A percentile compares a stretch with the other conserved stretches of the same genome.
Evolutionary conservation across 2,113 vertebrate genomes (phyloP).

Genomic region (Eurystomus gularis): DNA sequence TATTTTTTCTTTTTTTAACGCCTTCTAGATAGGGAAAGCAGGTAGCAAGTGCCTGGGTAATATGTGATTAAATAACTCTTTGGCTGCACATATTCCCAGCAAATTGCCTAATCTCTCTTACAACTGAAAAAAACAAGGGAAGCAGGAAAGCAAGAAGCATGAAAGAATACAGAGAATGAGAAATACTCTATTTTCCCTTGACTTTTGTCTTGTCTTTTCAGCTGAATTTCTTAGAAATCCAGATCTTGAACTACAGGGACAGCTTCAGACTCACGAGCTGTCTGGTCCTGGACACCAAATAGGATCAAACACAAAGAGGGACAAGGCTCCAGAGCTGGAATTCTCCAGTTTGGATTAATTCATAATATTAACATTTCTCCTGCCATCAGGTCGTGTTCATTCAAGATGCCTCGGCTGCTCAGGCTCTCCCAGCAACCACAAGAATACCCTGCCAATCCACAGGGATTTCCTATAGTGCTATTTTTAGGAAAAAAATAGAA

Average conservation of each 20-base stretch:
- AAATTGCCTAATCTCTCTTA: neutral
- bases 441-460: neutral
- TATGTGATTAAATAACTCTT: neutral
- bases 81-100: neutral
- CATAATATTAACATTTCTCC: neutral
- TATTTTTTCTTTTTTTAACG: neutral
- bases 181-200: neutral
- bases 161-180: neutral
- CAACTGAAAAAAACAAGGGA: neutral
- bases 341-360: neutral
- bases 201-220: neutral
- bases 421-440: neutral
- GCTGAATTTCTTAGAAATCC: neutral
- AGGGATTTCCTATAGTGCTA: neutral
- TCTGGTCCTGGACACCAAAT: neutral
- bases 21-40: neutral
- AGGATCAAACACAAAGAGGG: neutral
- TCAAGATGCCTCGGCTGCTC: neutral
- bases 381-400: neutral
- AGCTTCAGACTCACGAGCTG: neutral
- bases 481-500: neutral
- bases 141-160: neutral
- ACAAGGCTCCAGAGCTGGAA: neutral
- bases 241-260: neutral
- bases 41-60: neutral